Conservation (phyloP, 2,888 invertebrate genomes). For the Lutraria lutraria region DNA sequence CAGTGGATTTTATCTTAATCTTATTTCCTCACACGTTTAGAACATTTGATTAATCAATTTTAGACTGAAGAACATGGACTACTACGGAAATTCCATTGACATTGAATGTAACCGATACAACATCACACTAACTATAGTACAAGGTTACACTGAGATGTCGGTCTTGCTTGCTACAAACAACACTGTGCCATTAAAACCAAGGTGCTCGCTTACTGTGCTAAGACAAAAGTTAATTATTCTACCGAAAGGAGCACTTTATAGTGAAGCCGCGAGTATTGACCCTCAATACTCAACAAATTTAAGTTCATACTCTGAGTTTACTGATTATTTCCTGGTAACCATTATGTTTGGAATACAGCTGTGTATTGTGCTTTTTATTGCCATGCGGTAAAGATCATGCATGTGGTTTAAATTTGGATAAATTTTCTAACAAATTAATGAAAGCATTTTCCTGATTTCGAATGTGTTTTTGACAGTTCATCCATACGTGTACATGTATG, state of each 20-base stretch:
- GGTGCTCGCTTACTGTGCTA: not conserved
- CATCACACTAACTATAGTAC: conserved; percentile 12
- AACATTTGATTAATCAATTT: conserved; percentile 55
- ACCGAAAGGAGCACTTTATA: not conserved
- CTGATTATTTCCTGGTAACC: not conserved
- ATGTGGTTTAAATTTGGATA: too few species aligned
- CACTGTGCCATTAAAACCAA: not conserved
- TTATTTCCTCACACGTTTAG: too few species aligned
- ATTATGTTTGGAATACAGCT: not conserved
- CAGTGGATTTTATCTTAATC: too few species aligned
- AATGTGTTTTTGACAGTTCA: too few species aligned
- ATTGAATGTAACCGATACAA: conserved; percentile 63
- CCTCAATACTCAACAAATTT: not conserved
- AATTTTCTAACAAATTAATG: too few species aligned
- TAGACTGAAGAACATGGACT: conserved; percentile 83
- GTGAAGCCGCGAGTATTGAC: not conserved
- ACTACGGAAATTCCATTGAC: conserved; percentile 81
- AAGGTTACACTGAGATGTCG: not conserved
- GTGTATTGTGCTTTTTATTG: not conserved
- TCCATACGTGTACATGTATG: too few species aligned
- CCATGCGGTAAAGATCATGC: not conserved
- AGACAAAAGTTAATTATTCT: conserved; percentile 14
- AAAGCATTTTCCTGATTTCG: too few species aligned
- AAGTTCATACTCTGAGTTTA: not conserved
- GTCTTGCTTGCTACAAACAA: not conserved